A percentile compares a stretch with the other conserved stretches of the same genome.
These are phyloP conservation scores for Arbacia lixula DNA, from an alignment of 53 echinoderm and acorn worm genomes.

Conservation along the genomic window DNA sequence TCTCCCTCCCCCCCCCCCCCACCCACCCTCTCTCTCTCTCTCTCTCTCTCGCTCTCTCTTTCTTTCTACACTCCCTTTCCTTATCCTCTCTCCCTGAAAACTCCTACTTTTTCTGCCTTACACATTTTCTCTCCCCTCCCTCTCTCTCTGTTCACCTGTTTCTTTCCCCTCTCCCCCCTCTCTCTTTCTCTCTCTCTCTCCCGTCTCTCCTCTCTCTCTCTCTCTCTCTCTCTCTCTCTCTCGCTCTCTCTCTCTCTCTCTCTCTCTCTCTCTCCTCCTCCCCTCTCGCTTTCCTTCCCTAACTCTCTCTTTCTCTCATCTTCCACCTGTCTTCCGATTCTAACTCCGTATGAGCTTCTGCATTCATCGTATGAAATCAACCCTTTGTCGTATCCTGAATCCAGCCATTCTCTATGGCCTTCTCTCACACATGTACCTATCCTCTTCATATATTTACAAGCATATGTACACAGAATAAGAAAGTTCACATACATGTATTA, in stretches of 20 bases:
- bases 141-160: too few relatives aligned
- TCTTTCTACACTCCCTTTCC: too few relatives aligned
- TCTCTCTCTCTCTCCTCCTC: neutral
- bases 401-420: too few relatives aligned
- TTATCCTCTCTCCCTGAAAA: too few relatives aligned
- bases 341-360: constrained; percentile 16
- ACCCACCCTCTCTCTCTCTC: too few relatives aligned
- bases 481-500: neutral
- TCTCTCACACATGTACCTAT: too few relatives aligned
- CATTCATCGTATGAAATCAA: constrained; percentile 35
- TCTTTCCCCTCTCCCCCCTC: neutral
- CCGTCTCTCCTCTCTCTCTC: neutral
- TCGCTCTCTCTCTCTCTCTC: neutral
- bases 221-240: neutral
- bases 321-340: neutral
- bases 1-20: too few relatives aligned
- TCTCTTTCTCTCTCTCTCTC: neutral
- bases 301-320: neutral
- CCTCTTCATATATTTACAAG: constrained; percentile 22
- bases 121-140: too few relatives aligned
- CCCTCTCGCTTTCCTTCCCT: neutral
- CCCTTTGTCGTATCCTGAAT: too few relatives aligned
- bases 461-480: constrained; percentile 26
- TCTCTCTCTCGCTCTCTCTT: too few relatives aligned
- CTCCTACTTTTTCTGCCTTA: too few relatives aligned